Percentiles rank a stretch among this genome's conserved stretches.
Conservation (phyloP, 2,888 invertebrate genomes). For the Tineola bisselliella region DNA sequence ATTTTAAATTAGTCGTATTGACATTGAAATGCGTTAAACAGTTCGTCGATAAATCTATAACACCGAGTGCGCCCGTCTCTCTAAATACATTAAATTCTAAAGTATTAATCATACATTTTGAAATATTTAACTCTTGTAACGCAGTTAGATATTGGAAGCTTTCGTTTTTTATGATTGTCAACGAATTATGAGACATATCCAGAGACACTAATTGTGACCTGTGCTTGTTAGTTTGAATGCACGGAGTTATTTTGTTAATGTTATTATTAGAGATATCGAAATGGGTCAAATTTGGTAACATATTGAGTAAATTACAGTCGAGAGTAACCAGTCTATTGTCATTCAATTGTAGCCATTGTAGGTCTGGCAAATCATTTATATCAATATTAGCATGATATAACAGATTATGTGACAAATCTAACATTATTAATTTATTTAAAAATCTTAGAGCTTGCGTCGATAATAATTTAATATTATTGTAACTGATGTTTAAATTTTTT, state of each 20-base stretch:
- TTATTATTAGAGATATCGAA: conserved; percentile 43
- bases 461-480: conserved; percentile 31
- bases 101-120: conserved; percentile 30
- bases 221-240: conserved; percentile 28
- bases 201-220: conserved; percentile 33
- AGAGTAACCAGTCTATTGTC: conserved; percentile 33
- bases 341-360: conserved; percentile 27
- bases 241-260: conserved; percentile 29
- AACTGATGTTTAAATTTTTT: conserved; percentile 28
- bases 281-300: conserved; percentile 27
- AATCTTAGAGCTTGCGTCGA: conserved; percentile 29
- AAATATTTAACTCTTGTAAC: conserved; percentile 36
- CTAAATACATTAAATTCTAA: conserved; percentile 36
- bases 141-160: conserved; percentile 38
- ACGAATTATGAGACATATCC: conserved; percentile 34
- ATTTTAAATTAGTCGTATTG: conserved; percentile 32
- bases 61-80: conserved; percentile 29
- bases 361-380: conserved; percentile 29
- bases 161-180: conserved; percentile 32
- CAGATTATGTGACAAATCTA: conserved; percentile 41
- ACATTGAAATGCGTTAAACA: conserved; percentile 29
- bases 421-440: conserved; percentile 23
- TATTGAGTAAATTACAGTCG: conserved; percentile 25
- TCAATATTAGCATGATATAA: conserved; percentile 32
- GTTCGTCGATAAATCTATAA: conserved; percentile 42